phyloP scores from a whole-genome alignment of 2,797 vertebrate species.

The Enteromius fasciolatus region DNA sequence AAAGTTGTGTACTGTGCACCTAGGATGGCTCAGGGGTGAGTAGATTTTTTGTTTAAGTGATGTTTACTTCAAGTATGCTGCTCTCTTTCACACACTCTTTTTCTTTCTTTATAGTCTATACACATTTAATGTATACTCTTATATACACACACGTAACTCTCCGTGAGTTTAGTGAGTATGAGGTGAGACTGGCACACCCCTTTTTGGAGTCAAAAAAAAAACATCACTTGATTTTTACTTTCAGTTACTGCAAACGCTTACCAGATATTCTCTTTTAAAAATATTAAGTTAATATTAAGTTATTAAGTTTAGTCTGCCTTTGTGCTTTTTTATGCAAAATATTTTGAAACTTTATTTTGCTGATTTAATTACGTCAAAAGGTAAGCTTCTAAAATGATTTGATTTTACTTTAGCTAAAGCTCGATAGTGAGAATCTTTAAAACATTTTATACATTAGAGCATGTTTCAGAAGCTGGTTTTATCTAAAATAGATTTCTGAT shows the following conservation, averaged over 20 bases:
- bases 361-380: conserved; percentile 15
- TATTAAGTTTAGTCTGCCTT: background rate
- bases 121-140: background rate
- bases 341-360: background rate
- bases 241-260: background rate
- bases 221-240: background rate
- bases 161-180: background rate
- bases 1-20: too few species aligned
- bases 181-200: background rate
- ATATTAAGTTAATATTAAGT: too few species aligned
- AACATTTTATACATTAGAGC: background rate
- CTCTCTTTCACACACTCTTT: background rate
- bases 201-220: background rate
- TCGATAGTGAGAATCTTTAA: background rate
- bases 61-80: background rate
- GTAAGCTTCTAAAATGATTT: background rate
- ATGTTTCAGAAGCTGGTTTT: background rate
- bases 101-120: background rate
- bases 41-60: background rate
- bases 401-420: background rate
- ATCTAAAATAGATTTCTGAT: background rate
- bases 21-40: too few species aligned
- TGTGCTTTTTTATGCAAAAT: background rate
- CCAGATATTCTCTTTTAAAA: background rate
- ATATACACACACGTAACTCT: background rate